Evolutionary conservation across 2,888 invertebrate species (phyloP), one percentile per base, ranked within the genome.

Genomic region (Oeneis ivallda): DNA sequence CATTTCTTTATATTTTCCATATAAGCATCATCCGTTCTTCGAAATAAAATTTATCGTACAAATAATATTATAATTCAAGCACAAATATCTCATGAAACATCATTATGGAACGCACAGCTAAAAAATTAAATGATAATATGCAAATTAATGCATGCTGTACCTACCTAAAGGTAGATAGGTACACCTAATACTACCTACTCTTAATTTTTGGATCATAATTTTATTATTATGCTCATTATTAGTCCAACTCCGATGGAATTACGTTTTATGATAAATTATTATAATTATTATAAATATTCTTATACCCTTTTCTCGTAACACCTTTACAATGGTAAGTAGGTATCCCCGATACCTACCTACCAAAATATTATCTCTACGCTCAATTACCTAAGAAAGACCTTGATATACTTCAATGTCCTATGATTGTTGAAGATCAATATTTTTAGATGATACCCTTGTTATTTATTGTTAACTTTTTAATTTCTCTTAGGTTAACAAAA

Each of bases 401-500:
- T 66, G 53, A 49, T 70, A 69, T 76, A 81, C 82, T 83, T 83
- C 79, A 79, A 83, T 82, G 76, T 79, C 80, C 74, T 84, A 80
- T 85, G 5, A 85, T 80, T 79, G 82, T 85, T 84, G 82, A 77
- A 85, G 79, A 83, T 80, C 76, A 77, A 89, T 91, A 91, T 91
- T 91, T 91, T 90, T 91, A 89, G 90, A 89, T 74, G 77, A 81
- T 82, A 81, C 84, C 85, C 80, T 89, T 90, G 87, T 89, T 85
- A 82, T 77, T 89, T 85, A 82, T 77, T 80, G 78, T 78, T 79
- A 54, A 77, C 62, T 65, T 74, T 78, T 73, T 82, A 84, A 71
- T 74, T 83, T 85, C 84, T 71, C 77, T 61, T 7, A 7, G 9
- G 9, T 37, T 81, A 82, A 78, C 76, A 81, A 72, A 79, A 74